Conservation (phyloP, 2,797 vertebrate species). For the Pampus argenteus region DNA sequence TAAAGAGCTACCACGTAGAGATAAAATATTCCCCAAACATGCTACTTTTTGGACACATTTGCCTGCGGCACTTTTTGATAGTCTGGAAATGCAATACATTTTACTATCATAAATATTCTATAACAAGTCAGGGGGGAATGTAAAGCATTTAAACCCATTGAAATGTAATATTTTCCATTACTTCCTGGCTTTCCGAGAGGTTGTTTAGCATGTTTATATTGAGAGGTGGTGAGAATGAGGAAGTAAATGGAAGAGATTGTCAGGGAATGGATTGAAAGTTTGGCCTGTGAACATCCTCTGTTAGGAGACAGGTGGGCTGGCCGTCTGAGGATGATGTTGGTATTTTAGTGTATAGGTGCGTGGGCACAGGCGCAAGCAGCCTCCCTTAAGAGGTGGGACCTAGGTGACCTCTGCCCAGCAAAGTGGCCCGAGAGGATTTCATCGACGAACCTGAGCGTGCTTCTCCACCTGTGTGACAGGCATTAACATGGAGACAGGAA, state of each 20-base stretch:
- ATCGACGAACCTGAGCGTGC: slow-evolving; percentile 63
- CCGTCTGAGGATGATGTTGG: neutral
- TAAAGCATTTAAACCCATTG: slow-evolving; percentile 61
- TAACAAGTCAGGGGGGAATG: slow-evolving; percentile 43
- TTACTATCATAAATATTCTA: slow-evolving; percentile 67
- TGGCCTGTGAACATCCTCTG: slow-evolving; percentile 33
- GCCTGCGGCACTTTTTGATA: slow-evolving; percentile 52
- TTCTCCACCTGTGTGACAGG: slow-evolving; percentile 49
- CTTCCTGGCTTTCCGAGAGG: slow-evolving; percentile 30
- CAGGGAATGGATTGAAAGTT: neutral
- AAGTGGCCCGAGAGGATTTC: slow-evolving; percentile 55
- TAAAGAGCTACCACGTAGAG: slow-evolving; percentile 62
- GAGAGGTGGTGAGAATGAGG: slow-evolving; percentile 34
- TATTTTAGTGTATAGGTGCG: neutral
- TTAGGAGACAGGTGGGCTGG: slow-evolving; percentile 22
- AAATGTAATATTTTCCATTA: slow-evolving; percentile 67
- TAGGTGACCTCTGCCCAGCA: slow-evolving; percentile 45
- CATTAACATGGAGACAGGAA: slow-evolving; percentile 48
- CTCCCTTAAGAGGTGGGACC: slow-evolving; percentile 15
- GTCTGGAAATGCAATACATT: slow-evolving; percentile 52
- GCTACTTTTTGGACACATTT: slow-evolving; percentile 48
- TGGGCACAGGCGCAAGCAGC: neutral
- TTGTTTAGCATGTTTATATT: slow-evolving; percentile 41
- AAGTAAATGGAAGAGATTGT: slow-evolving; percentile 20
- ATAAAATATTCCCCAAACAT: slow-evolving; percentile 57